A percentile compares a stretch with the other conserved stretches of the same genome.
These are phyloP conservation scores for Eutolmus rufibarbis DNA, from an alignment of 2,888 invertebrate species.

Conservation along the genomic window DNA sequence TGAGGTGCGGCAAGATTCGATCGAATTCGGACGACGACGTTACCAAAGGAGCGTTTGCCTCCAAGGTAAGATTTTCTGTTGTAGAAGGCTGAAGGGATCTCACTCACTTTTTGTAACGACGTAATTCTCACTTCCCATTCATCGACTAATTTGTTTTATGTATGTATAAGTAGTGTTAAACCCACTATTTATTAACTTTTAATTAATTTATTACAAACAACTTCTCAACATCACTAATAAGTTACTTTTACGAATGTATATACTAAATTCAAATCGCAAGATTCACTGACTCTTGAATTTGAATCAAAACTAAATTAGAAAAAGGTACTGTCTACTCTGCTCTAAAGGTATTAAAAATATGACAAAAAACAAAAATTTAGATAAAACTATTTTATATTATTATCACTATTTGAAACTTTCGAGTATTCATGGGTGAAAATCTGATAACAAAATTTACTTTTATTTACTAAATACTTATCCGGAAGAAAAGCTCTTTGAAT, in stretches of 20 bases:
- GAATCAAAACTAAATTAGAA: no score
- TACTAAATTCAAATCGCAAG: not conserved
- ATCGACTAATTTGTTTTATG: not conserved
- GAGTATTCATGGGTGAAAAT: no score
- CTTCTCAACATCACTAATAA: not conserved
- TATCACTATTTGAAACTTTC: no score
- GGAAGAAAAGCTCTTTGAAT: no score
- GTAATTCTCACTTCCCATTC: not conserved
- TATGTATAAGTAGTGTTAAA: not conserved
- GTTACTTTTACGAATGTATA: not conserved
- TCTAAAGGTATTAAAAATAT: no score
- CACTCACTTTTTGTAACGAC: not conserved
- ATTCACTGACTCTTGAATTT: no score
- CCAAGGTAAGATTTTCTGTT: constrained; percentile 16
- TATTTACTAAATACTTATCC: no score
- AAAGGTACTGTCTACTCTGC: no score
- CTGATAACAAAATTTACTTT: no score
- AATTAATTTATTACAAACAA: not conserved
- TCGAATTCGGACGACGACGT: constrained; percentile 51
- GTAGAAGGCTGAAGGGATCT: not conserved
- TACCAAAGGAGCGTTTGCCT: not conserved
- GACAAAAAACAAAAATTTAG: no score
- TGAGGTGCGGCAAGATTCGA: constrained; percentile 52
- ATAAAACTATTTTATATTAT: no score
- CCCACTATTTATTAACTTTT: not conserved